phyloP scores from a whole-genome alignment of 2,797 vertebrate genomes.

The Eidolon dupreanum region DNA sequence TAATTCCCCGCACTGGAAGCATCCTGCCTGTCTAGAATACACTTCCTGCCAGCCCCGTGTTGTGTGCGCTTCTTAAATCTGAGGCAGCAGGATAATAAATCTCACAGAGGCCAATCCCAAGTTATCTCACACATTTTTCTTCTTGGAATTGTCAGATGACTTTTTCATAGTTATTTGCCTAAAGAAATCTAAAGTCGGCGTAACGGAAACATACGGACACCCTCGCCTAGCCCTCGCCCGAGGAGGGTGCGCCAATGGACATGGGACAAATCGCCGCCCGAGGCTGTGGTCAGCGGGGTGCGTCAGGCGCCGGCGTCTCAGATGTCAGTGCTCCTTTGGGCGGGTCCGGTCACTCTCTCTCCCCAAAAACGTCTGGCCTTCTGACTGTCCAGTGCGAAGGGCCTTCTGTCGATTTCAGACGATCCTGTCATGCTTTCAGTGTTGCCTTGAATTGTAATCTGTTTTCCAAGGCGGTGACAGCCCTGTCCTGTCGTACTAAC shows the following conservation, averaged over 20 bases:
- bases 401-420: background rate
- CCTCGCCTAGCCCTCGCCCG: rapidly evolving
- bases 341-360: rapidly evolving
- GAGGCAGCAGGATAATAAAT: constrained; percentile 16
- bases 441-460: no score
- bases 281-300: rapidly evolving
- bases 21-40: constrained; percentile 42
- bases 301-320: rapidly evolving
- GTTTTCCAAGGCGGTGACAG: background rate
- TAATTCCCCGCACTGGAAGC: constrained; percentile 77
- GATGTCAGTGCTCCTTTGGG: rapidly evolving
- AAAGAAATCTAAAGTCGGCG: constrained; percentile 31
- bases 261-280: rapidly evolving
- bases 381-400: rapidly evolving
- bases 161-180: constrained; percentile 72
- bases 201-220: background rate
- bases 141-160: constrained; percentile 62
- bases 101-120: background rate
- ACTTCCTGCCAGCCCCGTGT: background rate
- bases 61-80: constrained; percentile 15
- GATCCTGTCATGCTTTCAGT: rapidly evolving
- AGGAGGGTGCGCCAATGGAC: rapidly evolving
- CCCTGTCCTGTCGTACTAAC: rapidly evolving
- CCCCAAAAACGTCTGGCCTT: background rate
- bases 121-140: constrained; percentile 58